Conservation (phyloP, 2,113 vertebrate species). For the Bubo blakistoni region DNA sequence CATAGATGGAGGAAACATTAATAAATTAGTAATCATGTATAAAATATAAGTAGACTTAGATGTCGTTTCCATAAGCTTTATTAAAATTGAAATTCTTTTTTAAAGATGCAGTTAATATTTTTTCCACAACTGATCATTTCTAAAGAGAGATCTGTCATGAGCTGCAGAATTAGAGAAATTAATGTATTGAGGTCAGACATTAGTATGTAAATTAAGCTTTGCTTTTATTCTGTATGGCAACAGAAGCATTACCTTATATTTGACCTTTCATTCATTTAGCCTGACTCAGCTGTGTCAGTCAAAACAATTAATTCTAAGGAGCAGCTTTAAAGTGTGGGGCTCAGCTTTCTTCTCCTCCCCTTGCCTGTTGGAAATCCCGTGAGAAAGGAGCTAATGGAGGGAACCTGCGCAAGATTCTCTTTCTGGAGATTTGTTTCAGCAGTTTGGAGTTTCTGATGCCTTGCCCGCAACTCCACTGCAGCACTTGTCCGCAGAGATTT, state of each 20-base stretch:
- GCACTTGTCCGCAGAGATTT: rapidly evolving
- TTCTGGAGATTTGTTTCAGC: not conserved
- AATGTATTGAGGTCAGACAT: slow-evolving; percentile 42
- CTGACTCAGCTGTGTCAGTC: slow-evolving; percentile 48
- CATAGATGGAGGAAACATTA: slow-evolving; percentile 12
- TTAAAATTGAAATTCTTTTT: slow-evolving; percentile 42
- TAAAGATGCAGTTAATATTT: slow-evolving; percentile 24
- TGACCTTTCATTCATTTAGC: slow-evolving; percentile 53
- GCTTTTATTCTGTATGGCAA: slow-evolving; percentile 8
- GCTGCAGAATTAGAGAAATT: slow-evolving; percentile 39
- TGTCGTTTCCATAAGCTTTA: slow-evolving; percentile 27
- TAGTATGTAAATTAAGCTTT: slow-evolving; percentile 36
- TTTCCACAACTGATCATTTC: slow-evolving; percentile 35
- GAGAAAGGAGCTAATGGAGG: not conserved
- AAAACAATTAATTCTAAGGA: not conserved
- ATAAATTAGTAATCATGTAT: slow-evolving; percentile 18
- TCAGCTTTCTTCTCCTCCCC: not conserved
- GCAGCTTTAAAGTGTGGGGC: not conserved
- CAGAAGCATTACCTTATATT: slow-evolving; percentile 18
- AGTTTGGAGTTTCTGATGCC: not conserved
- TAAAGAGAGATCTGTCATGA: slow-evolving; percentile 25
- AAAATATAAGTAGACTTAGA: slow-evolving; percentile 40
- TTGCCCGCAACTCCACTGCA: not conserved
- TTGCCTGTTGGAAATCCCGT: not conserved
- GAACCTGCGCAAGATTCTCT: not conserved